These are phyloP conservation scores for Microtus richardsoni DNA, from an alignment of 2,113 vertebrate genomes.

Conservation along the genomic window DNA sequence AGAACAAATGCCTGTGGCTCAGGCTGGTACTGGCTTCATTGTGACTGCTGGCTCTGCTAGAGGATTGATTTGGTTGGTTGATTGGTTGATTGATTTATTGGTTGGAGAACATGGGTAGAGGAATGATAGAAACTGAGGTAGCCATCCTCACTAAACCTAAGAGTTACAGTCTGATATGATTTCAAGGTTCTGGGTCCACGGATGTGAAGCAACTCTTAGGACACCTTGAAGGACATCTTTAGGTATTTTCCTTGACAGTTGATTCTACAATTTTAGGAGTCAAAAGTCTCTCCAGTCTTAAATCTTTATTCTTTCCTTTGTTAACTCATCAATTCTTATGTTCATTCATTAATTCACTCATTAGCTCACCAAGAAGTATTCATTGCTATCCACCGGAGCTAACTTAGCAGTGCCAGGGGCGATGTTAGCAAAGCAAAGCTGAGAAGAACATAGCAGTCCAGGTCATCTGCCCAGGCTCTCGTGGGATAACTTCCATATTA, in stretches of 20 bases:
- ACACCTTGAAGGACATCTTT: background rate
- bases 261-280: background rate
- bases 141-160: background rate
- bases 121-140: background rate
- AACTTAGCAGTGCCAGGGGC: background rate
- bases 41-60: background rate
- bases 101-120: background rate
- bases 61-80: background rate
- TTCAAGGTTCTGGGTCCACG: background rate
- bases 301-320: background rate
- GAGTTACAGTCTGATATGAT: background rate
- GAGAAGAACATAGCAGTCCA: background rate
- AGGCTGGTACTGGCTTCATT: background rate
- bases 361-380: background rate
- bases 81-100: background rate
- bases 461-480: background rate
- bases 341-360: background rate
- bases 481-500: background rate
- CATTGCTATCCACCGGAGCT: background rate
- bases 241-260: background rate
- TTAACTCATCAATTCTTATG: background rate
- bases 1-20: background rate
- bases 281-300: background rate
- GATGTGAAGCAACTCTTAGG: background rate
- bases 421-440: background rate